Evolutionary conservation across 30 jellyfish, hydroid and myxozoan genomes (phyloP).

Genomic region (Aurelia sp.): DNA sequence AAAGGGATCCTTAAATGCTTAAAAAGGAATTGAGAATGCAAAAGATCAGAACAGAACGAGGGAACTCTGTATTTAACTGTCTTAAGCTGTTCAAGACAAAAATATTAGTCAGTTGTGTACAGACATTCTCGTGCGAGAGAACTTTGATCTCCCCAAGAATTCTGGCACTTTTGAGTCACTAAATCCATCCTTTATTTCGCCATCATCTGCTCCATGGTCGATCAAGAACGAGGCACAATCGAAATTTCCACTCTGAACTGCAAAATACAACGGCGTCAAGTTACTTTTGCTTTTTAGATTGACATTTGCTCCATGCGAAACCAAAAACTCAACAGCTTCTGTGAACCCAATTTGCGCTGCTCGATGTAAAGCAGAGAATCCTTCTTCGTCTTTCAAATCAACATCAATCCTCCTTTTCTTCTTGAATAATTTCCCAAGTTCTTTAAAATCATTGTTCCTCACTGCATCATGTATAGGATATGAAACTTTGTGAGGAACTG

Average conservation of each 20-base stretch:
- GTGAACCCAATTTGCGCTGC: conserved; percentile 81
- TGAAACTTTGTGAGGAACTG: conserved; percentile 67
- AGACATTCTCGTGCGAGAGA: conserved; percentile 70
- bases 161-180: conserved; percentile 50
- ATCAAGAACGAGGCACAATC: conserved; percentile 90
- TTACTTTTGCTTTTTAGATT: conserved; percentile 60
- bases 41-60: no score
- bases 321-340: conserved; percentile 79
- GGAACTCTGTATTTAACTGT: no score
- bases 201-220: conserved; percentile 89
- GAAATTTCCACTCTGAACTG: conserved; percentile 86
- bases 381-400: conserved; percentile 72
- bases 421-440: conserved; percentile 44
- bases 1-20: no score
- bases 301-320: conserved; percentile 87
- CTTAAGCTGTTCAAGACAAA: no score
- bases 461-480: conserved; percentile 74
- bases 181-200: conserved; percentile 81
- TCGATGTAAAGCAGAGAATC: conserved; percentile 84
- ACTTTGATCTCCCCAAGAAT: background rate
- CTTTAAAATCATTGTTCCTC: conserved; percentile 44
- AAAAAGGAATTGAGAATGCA: no score
- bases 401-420: conserved; percentile 61
- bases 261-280: conserved; percentile 84
- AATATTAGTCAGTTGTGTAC: conserved; percentile 23